These are phyloP conservation scores for Anoura caudifer DNA, from an alignment of 2,113 vertebrate genomes.

Conservation along the genomic window DNA sequence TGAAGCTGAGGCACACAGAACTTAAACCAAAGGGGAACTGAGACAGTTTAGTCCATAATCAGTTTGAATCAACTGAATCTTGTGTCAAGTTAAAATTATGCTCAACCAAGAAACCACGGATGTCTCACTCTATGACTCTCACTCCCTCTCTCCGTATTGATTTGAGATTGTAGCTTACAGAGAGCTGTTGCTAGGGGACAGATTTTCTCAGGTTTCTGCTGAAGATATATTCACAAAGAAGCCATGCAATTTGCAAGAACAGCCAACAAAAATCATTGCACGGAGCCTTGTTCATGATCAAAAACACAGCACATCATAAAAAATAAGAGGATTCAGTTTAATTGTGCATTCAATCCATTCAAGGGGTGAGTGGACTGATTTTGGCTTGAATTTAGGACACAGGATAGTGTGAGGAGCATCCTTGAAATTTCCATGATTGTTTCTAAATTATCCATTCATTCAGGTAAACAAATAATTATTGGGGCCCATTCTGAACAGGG, in stretches of 20 bases:
- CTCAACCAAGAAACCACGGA: neutral
- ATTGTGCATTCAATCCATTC: neutral
- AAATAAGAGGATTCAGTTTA: neutral
- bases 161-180: neutral
- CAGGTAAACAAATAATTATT: neutral
- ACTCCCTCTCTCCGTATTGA: neutral
- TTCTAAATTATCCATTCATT: neutral
- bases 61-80: slow-evolving; percentile 19
- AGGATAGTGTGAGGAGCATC: neutral
- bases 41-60: neutral
- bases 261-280: neutral
- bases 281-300: neutral
- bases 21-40: neutral
- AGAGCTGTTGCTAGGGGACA: slow-evolving; percentile 40
- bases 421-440: neutral
- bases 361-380: neutral
- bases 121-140: neutral
- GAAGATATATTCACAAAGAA: slow-evolving; percentile 25
- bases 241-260: neutral
- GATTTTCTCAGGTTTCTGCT: neutral
- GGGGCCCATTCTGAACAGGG: neutral
- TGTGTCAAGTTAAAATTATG: slow-evolving; percentile 25
- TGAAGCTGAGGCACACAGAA: neutral
- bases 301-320: neutral
- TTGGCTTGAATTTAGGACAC: neutral